Base-by-base conservation (phyloP, 2,797 vertebrate genomes). In the Trachurus trachurus region DNA sequence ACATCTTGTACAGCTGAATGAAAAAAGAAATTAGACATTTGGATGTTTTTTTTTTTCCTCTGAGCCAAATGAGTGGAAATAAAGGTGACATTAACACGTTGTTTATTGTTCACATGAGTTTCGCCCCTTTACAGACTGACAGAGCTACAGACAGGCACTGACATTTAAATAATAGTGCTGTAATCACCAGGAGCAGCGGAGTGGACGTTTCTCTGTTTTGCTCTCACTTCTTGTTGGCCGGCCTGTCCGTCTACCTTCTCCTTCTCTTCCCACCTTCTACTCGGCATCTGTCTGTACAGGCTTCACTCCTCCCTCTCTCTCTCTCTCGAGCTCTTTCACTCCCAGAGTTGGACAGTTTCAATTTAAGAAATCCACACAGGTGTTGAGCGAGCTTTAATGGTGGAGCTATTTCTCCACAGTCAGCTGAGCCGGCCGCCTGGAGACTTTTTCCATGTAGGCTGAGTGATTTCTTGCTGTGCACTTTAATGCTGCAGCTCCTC, bases 401-500 rank as follows among this genome's bases (percentile, higher is more conserved):
- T 42, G 3, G n/a, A 78, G 78, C 57, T 80, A 85, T 85, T 91
- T 88, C 78, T 88, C 42, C 56, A 78, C 75, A 66, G 71, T 87
- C 78, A 76, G 79, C 80, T 78, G 68, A 85, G 85, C 67, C 52
- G 83, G 74, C 71, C 19, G 71, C 83, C 89, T 79, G 68, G 83
- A 88, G 85, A 82, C 64, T 82, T 85, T 78, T 81, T 58, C 76
- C 76, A 72, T 34, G 40, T 63, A 72, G 76, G 76, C 71, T 85
- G 81, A 91, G 86, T 87, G 85, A 91, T 89, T 91, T 90, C 87
- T 88, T 69, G 84, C 89, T 87, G 85, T 88, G 89, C 73, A 82
- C 87, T 92, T 86, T 76, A 91, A 89, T 64, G 78, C 67, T 80
- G 26, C 60, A 71, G 58, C 68, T 69, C 56, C 63, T 78, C 70